Evolutionary conservation across 1,140 invertebrate species (phyloP), one percentile per base, ranked within the genome.

Genomic region (Tenebrio molitor): DNA sequence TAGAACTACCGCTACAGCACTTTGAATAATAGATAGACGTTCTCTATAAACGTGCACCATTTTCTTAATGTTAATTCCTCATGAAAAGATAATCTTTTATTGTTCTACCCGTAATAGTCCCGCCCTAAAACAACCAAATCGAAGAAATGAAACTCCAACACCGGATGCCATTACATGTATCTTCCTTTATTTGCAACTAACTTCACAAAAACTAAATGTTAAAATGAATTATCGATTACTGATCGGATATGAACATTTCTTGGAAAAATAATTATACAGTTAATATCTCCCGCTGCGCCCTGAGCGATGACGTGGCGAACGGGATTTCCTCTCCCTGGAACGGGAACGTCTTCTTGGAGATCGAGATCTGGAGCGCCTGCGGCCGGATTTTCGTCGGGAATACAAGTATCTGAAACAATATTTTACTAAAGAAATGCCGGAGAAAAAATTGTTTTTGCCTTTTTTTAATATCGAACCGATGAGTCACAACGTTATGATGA

Each of bases 351-450:
- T 82, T 42, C 82, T 83, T 12, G 84, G 82, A 10, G 84, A 85
- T 12, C 84, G 80, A 10, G 84, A 85, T 63, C 83, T 78, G 2
- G 84, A 84, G 50, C 84, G 79, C 17, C 50, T 63, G 8, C 74
- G 74, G 65, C 84, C 83, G 62, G 82, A 80, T 75, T 85, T 86
- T 3, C 86, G 82, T 7, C 90, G 85, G 1, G 89, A 88, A 80
- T 89, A 89, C 71, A 89, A 75, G 80, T 90, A 89, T 75, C 87
- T 88, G 80, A 5, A 84, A 68, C 39, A 68, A 50, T 50, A 33
- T 50, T 58, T 58, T 12, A 29, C 21, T 29, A 58, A 39, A 58
- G 16, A 15, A 46, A 2, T 17, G 15, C 42, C 4, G 3, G n/a
- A 39, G 2, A 71, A 42, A 69, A 14, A 74, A 58, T 41, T 29